phyloP scores from a whole-genome alignment of 2,797 vertebrate species.

The Myotis pilosus region DNA sequence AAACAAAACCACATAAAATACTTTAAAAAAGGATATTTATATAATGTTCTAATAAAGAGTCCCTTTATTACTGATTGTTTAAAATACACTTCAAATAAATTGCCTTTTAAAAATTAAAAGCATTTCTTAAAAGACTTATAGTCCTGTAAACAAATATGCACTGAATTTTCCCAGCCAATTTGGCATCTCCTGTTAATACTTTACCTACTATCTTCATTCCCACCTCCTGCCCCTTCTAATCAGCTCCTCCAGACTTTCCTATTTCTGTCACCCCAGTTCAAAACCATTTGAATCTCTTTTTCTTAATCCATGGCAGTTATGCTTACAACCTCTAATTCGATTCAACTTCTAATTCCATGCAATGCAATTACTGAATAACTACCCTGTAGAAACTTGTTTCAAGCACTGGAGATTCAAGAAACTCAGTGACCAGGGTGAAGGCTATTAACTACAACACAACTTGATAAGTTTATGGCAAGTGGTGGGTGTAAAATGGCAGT shows the following conservation, averaged over 20 bases:
- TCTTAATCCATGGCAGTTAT: neutral
- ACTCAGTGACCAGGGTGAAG: neutral
- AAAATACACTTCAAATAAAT: slow-evolving; percentile 39
- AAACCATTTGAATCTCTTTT: slow-evolving; percentile 10
- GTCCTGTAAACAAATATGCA: slow-evolving; percentile 2
- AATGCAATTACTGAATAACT: neutral
- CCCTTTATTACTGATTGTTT: slow-evolving; percentile 17
- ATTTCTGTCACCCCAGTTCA: neutral
- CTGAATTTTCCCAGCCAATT: neutral
- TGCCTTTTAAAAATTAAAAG: slow-evolving; percentile 28
- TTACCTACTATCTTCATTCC: neutral
- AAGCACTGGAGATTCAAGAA: neutral
- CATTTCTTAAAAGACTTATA: neutral
- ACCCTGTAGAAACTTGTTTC: neutral
- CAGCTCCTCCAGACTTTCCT: neutral
- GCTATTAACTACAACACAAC: neutral
- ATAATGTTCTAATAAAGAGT: neutral
- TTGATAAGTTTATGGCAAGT: neutral
- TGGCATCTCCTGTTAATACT: neutral
- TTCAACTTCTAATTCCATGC: neutral
- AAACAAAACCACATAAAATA: slow-evolving; percentile 42
- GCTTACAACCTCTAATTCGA: neutral
- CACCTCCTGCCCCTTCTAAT: neutral
- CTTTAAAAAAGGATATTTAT: neutral
- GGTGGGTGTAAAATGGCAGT: neutral